Evolutionary conservation across 1,140 invertebrate species (phyloP), one percentile per base, ranked within the genome.

Genomic region (Zelostemma sp.): DNA sequence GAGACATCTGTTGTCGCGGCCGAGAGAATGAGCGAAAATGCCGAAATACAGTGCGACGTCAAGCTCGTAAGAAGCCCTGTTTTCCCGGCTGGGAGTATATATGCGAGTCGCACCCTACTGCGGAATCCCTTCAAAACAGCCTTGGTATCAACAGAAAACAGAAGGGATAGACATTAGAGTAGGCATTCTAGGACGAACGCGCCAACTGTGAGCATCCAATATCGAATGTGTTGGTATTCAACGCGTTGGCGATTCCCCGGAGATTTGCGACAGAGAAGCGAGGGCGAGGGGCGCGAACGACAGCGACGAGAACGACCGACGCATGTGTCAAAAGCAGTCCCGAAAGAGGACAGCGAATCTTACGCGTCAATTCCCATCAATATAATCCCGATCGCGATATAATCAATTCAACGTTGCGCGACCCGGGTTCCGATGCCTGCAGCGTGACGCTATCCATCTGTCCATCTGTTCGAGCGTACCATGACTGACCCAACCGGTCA

Each of bases 361-460:
- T 61, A 65, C 41, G 57, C 50, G 58, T 70, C 63, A 57, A 70
- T 70, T 65, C 62, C 53, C 62, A 58, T 70, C 68, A 70, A 70
- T 70, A 58, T 65, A 64, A 70, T 70, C 67, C 55, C 67, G 56
- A 60, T 69, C 49, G 56, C 59, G 60, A 60, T 69, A 64, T 69
- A 61, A 70, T 65, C 67, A 64, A 70, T 38, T 14, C 35, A 46
- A 56, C 57, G 67, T 65, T 64, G 60, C 63, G 60, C 58, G 60
- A 69, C 56, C 67, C 67, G 28, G 58, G 49, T 60, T 61, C 55
- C 59, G 63, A 38, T 38, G 35, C 35, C 46, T 70, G 67, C 61
- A 64, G 68, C 68, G 60, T 70, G 61, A 70, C 67, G 61, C 53
- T 50, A 51, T 70, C 59, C 67, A 64, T 64, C 67, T 69, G 60